Base-by-base conservation (phyloP, 2,797 vertebrate species). In the Urocyon cinereoargenteus region DNA sequence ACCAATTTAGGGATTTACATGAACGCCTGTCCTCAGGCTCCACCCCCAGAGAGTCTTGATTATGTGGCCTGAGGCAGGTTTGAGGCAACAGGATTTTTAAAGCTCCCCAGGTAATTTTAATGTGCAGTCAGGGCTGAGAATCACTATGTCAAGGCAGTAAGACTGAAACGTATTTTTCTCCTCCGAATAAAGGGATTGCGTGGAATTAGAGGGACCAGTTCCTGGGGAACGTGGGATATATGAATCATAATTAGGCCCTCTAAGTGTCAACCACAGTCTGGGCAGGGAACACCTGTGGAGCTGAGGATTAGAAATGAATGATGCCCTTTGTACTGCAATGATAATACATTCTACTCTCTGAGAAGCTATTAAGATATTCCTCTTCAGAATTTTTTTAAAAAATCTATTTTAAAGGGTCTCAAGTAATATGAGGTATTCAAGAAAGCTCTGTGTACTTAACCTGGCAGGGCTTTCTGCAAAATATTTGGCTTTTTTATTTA, bases 361-460 rank as follows among this genome's bases (percentile, higher is more conserved):
- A 31, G 87, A 87, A 98, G 95, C 92, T 96, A 96, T 95, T 96
- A 94, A 98, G 98, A 96, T 86, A 97, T 45, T 94, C 79, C 87
- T 36, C 81, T 86, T 75, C 16, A 94, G 68, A 92, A 85, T 79
- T 93, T 93, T 86, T 92, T 88, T 0, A 40, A 45, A 70, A 83
- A 95, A 95, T 92, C 82, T 83, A 45, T 97, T 96, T 97, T 96
- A 77, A 95, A 90, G 72, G 61, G 66, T 86, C 93, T 88, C 87
- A 78, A 89, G 95, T 77, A 96, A 92, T 81, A 72, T 61, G 19
- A 87, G 51, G 12, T 94, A 89, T 81, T 97, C 82, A 70, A 77
- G 93, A 95, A 96, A 82, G 53, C 59, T 88, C n/a, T 96, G 81
- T 90, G 55, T 92, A 92, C 49, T 89, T 97, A 96, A 95, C 51